phyloP scores from a whole-genome alignment of 2,888 invertebrate genomes.

The Stegophylla sp. region DNA sequence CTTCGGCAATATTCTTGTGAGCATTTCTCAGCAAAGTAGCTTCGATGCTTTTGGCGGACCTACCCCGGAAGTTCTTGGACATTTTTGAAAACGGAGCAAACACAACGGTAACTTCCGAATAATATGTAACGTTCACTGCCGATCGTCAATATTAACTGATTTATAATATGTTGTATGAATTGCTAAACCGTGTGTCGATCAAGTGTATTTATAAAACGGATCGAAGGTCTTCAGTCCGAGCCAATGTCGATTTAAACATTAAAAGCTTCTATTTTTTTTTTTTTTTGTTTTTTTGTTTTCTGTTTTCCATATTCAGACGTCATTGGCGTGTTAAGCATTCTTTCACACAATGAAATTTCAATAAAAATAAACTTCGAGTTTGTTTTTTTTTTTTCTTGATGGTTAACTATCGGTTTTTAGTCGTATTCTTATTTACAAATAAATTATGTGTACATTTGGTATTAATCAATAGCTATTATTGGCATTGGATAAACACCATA shows the following conservation, averaged over 20 bases:
- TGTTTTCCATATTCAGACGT: constrained; percentile 27
- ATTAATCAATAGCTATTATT: too few relatives aligned
- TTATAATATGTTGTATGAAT: constrained; percentile 55
- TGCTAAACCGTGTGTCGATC: constrained; percentile 23
- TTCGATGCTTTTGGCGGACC: constrained; percentile 77
- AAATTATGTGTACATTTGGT: too few relatives aligned
- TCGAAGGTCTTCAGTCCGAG: constrained; percentile 53
- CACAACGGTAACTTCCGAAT: neutral
- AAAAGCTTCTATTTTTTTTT: constrained; percentile 36
- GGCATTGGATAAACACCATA: too few relatives aligned
- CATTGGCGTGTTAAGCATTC: constrained; percentile 18
- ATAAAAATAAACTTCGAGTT: neutral
- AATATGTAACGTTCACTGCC: constrained; percentile 34
- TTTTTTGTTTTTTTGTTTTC: constrained; percentile 23
- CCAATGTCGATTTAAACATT: constrained; percentile 53
- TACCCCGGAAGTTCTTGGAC: constrained; percentile 69
- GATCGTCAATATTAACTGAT: constrained; percentile 45
- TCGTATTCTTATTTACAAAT: too few relatives aligned
- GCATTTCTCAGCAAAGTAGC: constrained; percentile 60
- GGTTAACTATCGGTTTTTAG: too few relatives aligned
- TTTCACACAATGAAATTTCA: constrained; percentile 34
- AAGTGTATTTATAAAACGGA: constrained; percentile 53
- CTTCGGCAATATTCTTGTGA: constrained; percentile 25
- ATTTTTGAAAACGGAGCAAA: constrained; percentile 14
- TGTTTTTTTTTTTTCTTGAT: too few relatives aligned